Evolutionary conservation across 2,888 invertebrate genomes (phyloP), one percentile per base, ranked within the genome.

Genomic region (Mylabris sibirica): DNA sequence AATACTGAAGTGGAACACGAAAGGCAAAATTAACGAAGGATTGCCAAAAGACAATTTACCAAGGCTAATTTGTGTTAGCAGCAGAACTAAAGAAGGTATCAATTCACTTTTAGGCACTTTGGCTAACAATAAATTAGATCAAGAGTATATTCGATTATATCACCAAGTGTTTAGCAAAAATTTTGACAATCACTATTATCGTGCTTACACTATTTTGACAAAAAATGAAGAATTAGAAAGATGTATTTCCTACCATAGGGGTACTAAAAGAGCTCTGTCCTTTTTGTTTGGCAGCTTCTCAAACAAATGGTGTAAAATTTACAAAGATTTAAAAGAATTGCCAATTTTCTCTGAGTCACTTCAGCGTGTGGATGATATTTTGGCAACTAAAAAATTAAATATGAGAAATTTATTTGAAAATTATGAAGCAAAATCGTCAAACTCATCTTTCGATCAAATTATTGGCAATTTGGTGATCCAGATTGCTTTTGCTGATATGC

Each of bases 261-360:
- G 22, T n/a, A 9, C n/a, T 6, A 60, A 67, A 38, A 61, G 44
- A n/a, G 65, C 66, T 0, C 44, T 79, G 3, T 70, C 66, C 67
- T 17, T 93, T 85, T 91, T 96, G 59, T 97, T 95, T 86, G 94
- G 96, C 64, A 96, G 96, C 38, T 94, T 97, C 94, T 94, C 95
- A 1, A 92, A 93, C 0, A 95, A 96, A 79, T 96, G 96, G 95
- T 85, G 90, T 12, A 92, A 92, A 72, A 95, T 97, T 94, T 96
- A 92, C 4, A 85, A 88, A 8, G 88, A 91, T 44, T 88, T 96
- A 60, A 90, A 96, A 90, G 85, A 87, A 74, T 87, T 96, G 34
- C 92, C 93, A 0, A 84, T 89, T 3, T 96, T 96, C 82, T 88
- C 89, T 41, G 87, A 90, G 60, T 90, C 94, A 17, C 90, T 96